Base-by-base conservation (phyloP, 2,113 vertebrate species). In the Petromus typicus region DNA sequence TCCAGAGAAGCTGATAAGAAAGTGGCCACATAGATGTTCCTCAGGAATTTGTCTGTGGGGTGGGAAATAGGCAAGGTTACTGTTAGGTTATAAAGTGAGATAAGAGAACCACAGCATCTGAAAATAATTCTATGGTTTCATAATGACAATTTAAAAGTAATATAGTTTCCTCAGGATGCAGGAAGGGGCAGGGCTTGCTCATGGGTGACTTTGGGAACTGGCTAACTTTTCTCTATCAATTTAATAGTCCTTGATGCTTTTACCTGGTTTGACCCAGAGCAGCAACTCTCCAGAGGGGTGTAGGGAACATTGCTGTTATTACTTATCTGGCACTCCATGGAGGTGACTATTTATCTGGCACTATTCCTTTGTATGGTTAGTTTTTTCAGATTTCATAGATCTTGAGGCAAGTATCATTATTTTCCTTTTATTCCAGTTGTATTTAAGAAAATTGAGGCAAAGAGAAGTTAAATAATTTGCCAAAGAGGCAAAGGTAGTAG, bases 291-390 rank as follows among this genome's bases (percentile, higher is more conserved):
- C 32, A 61, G 85, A 43, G 32, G 48, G 17, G 48, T 59, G 5
- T 2, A 18, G 37, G 40, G n/a, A 57, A 18, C 16, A 6, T 10
- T 0, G 3, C 1, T 30, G 23, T 22, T 3, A 2, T 16, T 18
- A 22, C 43, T 23, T 40, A 80, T n/a, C n/a, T n/a, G n/a, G 59
- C 7, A 25, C n/a, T 25, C n/a, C n/a, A n/a, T n/a, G n/a, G n/a
- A n/a, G n/a, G n/a, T n/a, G n/a, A 40, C 22, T 27, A 16, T 69
- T 89, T 48, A 20, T 3, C 1, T 7, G 79, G 40, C 51, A 57
- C 12, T 37, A 12, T 8, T 63, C 40, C 20, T 71, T 59, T 6
- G 45, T 2, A 3, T 43, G 22, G 37, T 82, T 78, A 56, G 69
- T n/a, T 79, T 45, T 45, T n/a, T 63, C 30, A 48, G 22, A 94